These are phyloP conservation scores for Pogonocichla stellata DNA, from an alignment of 2,113 vertebrate species.

Conservation along the genomic window DNA sequence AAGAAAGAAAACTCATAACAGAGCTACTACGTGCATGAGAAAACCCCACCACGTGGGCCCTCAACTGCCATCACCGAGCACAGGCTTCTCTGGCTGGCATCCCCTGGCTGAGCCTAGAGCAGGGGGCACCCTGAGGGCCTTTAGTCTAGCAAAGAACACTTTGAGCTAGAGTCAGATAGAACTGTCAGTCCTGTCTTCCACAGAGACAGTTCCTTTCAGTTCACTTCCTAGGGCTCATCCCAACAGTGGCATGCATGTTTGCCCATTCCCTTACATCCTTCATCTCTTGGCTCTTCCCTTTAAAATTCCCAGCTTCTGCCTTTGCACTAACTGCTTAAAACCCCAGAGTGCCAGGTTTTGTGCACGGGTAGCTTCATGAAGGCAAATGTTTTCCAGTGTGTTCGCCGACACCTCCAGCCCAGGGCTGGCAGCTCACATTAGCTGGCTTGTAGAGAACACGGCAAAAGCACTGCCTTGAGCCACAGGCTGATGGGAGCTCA, in stretches of 20 bases:
- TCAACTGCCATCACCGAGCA: neutral
- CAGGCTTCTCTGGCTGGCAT: neutral
- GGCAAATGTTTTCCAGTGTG: neutral
- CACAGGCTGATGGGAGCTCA: neutral
- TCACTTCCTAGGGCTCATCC: neutral
- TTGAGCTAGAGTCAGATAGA: neutral
- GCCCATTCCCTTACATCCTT: neutral
- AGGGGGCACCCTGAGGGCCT: neutral
- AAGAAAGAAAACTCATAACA: neutral
- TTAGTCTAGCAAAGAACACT: neutral
- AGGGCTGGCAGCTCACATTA: neutral
- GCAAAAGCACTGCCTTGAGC: neutral
- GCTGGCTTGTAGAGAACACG: neutral
- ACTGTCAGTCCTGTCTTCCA: neutral
- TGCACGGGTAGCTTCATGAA: accelerated
- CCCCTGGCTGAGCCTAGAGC: neutral
- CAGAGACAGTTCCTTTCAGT: neutral
- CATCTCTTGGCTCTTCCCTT: neutral
- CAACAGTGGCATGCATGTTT: neutral
- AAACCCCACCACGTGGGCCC: neutral
- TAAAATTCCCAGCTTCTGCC: neutral
- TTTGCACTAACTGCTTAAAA: neutral
- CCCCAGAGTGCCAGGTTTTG: neutral
- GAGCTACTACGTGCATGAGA: neutral
- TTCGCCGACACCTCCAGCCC: accelerated